Evolutionary conservation across 2,113 vertebrate species (phyloP), one percentile per base, ranked within the genome.

Genomic region (Phylloscopus trochiloides): DNA sequence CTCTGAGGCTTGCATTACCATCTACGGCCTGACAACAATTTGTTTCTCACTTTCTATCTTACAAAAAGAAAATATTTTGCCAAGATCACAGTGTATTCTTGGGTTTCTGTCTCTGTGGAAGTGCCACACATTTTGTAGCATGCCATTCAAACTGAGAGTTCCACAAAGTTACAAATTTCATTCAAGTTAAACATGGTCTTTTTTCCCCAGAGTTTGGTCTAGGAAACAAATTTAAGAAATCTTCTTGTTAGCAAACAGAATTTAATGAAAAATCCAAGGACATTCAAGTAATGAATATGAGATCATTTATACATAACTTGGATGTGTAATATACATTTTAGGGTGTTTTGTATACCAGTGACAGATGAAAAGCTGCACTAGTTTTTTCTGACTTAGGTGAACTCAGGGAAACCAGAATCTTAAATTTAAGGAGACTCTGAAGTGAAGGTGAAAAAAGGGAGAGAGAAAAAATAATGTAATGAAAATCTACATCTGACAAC

Each of bases 201-300:
- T 26, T 76, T 57, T 4, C 1, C 4, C 21, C 28, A 34, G 14
- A n/a, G 1, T 72, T 91, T 78, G 10, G 5, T 54, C 10, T 20
- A 79, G 32, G 13, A 71, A 59, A 14, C 1, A 87, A 63, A 75
- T 18, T 32, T 14, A 78, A 66, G 5, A 51, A 2, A 81, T 31
- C 5, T 48, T 29, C 13, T 52, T 77, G n/a, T 79, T 57, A 89
- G 10, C 3, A 85, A 89, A 52, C 1, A 65, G 8, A 58, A 59
- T 70, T 74, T 58, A 83, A 70, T 67, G 17, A 86, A 88, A 75
- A 83, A 42, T 42, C 4, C 24, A 84, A 84, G 22, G 3, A 43
- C 0, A 0, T 4, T 63, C 12, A 48, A 29, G 10, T 42, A 3
- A 31, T 38, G 11, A 11, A n/a, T 68, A 47, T 40, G 24, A 83